A percentile compares a stretch with the other conserved stretches of the same genome.
These are phyloP conservation scores for Sialis lutaria DNA, from an alignment of 2,888 invertebrate species.

Conservation along the genomic window DNA sequence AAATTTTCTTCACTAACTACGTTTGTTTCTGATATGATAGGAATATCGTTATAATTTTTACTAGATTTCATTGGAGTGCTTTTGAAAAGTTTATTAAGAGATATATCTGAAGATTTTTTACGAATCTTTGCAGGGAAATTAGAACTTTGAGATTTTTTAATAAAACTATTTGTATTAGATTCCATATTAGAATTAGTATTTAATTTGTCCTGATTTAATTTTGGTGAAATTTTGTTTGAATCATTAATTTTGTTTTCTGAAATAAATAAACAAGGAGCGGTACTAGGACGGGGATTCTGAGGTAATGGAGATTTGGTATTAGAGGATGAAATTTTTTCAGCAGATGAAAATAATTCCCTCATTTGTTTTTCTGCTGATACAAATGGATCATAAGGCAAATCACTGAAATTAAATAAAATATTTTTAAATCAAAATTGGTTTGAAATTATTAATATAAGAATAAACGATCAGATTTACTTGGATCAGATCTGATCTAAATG, in stretches of 20 bases:
- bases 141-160: neutral
- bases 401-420: conserved; percentile 3
- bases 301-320: conserved; percentile 9
- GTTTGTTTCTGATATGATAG: neutral
- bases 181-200: neutral
- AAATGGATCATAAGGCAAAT: conserved; percentile 57
- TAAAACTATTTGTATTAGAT: neutral
- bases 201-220: conserved; percentile 5
- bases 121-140: too few species aligned
- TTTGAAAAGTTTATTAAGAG: too few species aligned
- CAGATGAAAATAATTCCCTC: conserved; percentile 53
- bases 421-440: too few species aligned
- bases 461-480: neutral
- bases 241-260: too few species aligned
- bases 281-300: conserved; percentile 7
- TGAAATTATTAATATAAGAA: too few species aligned
- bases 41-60: neutral
- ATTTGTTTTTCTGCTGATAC: conserved; percentile 64
- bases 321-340: conserved; percentile 29
- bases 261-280: conserved; percentile 14
- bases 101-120: too few species aligned
- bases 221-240: conserved; percentile 15
- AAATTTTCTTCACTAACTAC: neutral
- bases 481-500: neutral
- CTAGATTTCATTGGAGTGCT: too few species aligned